Conservation (phyloP, 2,113 vertebrate species). For the Sula dactylatra region DNA sequence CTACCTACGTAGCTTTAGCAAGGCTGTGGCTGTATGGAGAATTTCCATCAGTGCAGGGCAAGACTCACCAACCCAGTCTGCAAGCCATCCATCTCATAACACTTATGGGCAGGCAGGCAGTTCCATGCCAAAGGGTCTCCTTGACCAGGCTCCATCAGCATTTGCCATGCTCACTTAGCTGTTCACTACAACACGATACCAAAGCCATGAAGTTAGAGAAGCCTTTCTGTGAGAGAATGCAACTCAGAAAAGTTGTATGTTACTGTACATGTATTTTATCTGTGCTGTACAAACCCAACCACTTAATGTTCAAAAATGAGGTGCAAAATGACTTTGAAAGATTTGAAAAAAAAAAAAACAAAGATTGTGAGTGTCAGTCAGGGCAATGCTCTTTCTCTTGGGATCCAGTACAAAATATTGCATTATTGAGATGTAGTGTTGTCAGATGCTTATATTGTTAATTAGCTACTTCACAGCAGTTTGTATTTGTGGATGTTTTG, state of each 20-base stretch:
- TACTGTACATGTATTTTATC: background rate
- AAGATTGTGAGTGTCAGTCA: rapidly evolving
- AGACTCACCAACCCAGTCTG: background rate
- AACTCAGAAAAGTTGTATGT: background rate
- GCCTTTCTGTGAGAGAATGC: background rate
- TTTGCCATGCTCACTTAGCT: background rate
- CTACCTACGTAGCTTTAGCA: background rate
- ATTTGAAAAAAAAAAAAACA: background rate
- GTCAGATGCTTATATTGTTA: background rate
- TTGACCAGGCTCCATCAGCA: background rate
- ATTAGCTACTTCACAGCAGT: background rate
- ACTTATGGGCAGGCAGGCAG: background rate
- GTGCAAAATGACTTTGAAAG: background rate
- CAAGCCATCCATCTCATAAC: rapidly evolving
- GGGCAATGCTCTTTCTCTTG: background rate
- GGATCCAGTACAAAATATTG: background rate
- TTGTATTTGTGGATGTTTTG: background rate
- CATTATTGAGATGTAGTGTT: background rate
- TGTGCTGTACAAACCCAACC: background rate
- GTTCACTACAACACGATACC: background rate
- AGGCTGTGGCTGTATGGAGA: background rate
- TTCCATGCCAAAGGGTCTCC: background rate
- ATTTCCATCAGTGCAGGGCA: background rate
- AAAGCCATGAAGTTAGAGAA: background rate
- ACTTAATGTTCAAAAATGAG: background rate